phyloP scores from a whole-genome alignment of 2,797 vertebrate genomes.

The Euphonia xanthogaster region DNA sequence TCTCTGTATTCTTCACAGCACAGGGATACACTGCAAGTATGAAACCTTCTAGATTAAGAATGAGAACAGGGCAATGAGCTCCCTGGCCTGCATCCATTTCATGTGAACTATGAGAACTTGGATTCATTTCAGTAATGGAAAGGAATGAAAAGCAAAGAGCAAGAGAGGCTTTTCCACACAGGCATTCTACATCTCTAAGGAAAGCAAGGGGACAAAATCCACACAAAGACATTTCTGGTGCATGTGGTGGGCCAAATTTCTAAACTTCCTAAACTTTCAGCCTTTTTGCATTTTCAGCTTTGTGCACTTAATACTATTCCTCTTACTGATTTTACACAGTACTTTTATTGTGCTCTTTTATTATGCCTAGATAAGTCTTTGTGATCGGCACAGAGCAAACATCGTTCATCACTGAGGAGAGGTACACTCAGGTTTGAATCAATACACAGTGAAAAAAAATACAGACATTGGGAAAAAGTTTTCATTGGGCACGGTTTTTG shows the following conservation, averaged over 20 bases:
- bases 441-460: background rate
- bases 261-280: background rate
- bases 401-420: fast-evolving
- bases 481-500: background rate
- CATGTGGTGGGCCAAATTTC: background rate
- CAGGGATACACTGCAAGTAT: background rate
- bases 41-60: conserved; percentile 20
- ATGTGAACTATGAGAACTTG: conserved; percentile 62
- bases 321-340: background rate
- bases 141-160: conserved; percentile 43
- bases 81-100: conserved; percentile 60
- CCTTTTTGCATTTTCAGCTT: background rate
- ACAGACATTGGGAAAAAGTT: background rate
- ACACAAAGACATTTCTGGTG: background rate
- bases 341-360: background rate
- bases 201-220: background rate
- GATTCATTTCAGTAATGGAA: conserved; percentile 46
- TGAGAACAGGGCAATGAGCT: conserved; percentile 28
- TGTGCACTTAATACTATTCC: background rate
- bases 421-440: background rate
- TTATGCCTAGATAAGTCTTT: background rate
- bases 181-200: background rate
- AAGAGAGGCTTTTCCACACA: conserved; percentile 46
- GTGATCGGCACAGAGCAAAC: background rate
- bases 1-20: background rate